Evolutionary conservation across 1,140 invertebrate species (phyloP).

Genomic region (Drosophila elegans): DNA sequence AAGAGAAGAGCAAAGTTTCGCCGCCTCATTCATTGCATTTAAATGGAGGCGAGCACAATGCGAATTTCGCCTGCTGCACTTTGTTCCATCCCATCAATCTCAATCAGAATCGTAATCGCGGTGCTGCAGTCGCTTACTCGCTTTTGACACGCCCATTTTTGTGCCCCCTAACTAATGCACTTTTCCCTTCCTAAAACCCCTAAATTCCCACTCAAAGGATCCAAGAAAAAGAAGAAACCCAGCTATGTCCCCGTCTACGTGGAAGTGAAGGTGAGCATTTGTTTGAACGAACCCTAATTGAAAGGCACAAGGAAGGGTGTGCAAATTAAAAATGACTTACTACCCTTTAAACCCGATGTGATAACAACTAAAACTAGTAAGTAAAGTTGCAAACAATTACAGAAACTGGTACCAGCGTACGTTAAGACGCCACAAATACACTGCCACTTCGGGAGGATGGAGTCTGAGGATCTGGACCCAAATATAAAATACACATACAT

Average conservation of each 20-base stretch:
- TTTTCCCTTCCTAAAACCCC: neutral
- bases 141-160: conserved; percentile 44
- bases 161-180: conserved; percentile 44
- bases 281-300: conserved; percentile 2
- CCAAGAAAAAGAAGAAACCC: conserved; percentile 55
- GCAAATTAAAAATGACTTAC: conserved; percentile 18
- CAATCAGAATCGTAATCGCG: conserved; percentile 42
- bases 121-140: conserved; percentile 44
- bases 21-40: conserved; percentile 72
- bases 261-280: conserved; percentile 77
- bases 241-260: conserved; percentile 71
- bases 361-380: neutral
- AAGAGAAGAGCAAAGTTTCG: conserved; percentile 69
- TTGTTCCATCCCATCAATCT: conserved; percentile 64
- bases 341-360: neutral
- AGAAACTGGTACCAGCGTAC: conserved; percentile 83
- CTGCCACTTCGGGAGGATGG: conserved; percentile 88
- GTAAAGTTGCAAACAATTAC: conserved; percentile 8
- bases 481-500: conserved; percentile 89
- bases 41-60: conserved; percentile 59
- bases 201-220: conserved; percentile 17
- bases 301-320: neutral
- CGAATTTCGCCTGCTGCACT: conserved; percentile 53
- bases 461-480: conserved; percentile 83
- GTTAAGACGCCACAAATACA: conserved; percentile 88